phyloP scores from a whole-genome alignment of 2,797 vertebrate genomes.

The Hephaestus fuliginosus region DNA sequence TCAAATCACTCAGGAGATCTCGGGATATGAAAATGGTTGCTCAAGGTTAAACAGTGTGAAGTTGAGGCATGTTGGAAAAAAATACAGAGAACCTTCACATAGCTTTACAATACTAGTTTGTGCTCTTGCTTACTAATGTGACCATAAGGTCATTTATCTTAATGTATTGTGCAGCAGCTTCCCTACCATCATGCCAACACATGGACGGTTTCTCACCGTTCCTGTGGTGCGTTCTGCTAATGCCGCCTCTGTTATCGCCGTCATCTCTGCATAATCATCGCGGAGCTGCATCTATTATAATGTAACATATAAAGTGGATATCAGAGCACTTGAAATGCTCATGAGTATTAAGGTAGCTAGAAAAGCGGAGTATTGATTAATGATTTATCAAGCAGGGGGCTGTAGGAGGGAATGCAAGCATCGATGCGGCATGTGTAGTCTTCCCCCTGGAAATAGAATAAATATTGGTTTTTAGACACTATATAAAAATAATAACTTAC shows the following conservation, averaged over 20 bases:
- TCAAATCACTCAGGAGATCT: slow-evolving; percentile 30
- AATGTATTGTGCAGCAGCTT: slow-evolving; percentile 43
- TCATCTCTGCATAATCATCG: slow-evolving; percentile 3
- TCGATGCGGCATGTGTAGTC: slow-evolving; percentile 32
- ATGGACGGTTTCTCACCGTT: slow-evolving; percentile 43
- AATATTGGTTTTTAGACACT: slow-evolving; percentile 47
- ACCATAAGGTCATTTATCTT: neutral
- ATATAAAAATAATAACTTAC: neutral
- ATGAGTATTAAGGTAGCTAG: slow-evolving; percentile 40
- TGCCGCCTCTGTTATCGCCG: slow-evolving; percentile 4
- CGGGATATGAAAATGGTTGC: neutral
- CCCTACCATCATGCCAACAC: slow-evolving; percentile 34
- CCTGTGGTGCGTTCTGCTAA: slow-evolving; percentile 7
- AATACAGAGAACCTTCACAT: neutral
- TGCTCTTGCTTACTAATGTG: neutral
- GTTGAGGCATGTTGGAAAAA: slow-evolving; percentile 3
- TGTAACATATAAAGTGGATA: neutral
- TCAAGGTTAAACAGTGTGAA: neutral
- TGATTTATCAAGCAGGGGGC: slow-evolving; percentile 63
- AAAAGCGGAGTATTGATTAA: slow-evolving; percentile 62
- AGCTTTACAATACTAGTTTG: neutral
- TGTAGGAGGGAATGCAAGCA: slow-evolving; percentile 43
- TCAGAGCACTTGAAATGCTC: slow-evolving; percentile 9
- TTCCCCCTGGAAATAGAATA: slow-evolving; percentile 40
- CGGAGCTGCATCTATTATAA: slow-evolving; percentile 28